These are phyloP conservation scores for Didymodactylos carnosus DNA, from an alignment of 2,888 invertebrate species.

Conservation along the genomic window DNA sequence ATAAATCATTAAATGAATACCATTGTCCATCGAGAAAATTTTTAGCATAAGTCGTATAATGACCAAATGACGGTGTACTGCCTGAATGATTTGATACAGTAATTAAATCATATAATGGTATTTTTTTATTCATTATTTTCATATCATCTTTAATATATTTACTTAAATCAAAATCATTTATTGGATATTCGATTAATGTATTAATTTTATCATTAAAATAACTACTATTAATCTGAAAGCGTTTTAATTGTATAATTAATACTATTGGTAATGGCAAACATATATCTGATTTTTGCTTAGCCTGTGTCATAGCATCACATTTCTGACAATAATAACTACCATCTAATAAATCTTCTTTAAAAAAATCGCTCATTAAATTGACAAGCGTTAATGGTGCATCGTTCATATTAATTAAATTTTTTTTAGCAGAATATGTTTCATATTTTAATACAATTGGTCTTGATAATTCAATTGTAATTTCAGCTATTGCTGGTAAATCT, in stretches of 20 bases:
- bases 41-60: neutral
- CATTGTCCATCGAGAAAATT: neutral
- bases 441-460: too few relatives aligned
- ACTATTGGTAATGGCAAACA: slow-evolving; percentile 1
- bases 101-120: slow-evolving; percentile 13
- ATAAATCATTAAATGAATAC: neutral
- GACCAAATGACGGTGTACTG: slow-evolving; percentile 6
- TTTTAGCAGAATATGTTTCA: too few relatives aligned
- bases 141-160: neutral
- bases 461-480: too few relatives aligned
- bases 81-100: slow-evolving; percentile 15
- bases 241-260: slow-evolving; percentile 14
- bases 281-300: neutral
- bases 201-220: slow-evolving; percentile 6
- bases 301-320: neutral
- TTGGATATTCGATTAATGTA: slow-evolving; percentile 8
- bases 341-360: neutral
- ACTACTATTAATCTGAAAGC: neutral
- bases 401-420: too few relatives aligned
- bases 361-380: neutral
- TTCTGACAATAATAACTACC: neutral
- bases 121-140: neutral
- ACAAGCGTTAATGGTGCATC: too few relatives aligned
- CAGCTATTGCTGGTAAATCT: too few relatives aligned
- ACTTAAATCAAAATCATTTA: neutral